phyloP scores from a whole-genome alignment of 1,140 invertebrate species.

The Euwallacea similis region DNA sequence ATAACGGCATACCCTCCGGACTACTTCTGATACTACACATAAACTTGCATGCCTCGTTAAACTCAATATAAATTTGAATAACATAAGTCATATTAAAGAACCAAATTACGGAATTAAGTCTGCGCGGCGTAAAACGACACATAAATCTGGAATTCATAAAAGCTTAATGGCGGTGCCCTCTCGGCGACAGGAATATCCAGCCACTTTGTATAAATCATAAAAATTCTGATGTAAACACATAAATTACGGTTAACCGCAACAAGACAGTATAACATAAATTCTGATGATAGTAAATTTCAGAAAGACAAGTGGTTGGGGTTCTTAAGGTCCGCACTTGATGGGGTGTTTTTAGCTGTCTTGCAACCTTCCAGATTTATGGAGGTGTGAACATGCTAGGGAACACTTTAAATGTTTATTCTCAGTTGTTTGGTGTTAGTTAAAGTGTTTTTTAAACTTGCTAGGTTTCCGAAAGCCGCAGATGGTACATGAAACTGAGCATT shows the following conservation, averaged over 20 bases:
- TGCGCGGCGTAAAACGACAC: conserved; percentile 13
- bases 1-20: too few relatives aligned
- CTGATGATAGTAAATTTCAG: conserved; percentile 30
- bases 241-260: conserved; percentile 30
- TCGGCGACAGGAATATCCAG: conserved; percentile 29
- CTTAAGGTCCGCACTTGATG: conserved; percentile 19
- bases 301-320: conserved; percentile 26
- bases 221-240: conserved; percentile 38
- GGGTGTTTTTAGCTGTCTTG: conserved; percentile 16
- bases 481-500: too few relatives aligned
- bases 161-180: conserved; percentile 23
- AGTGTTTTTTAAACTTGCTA: too few relatives aligned
- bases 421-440: too few relatives aligned
- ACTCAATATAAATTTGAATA: neutral
- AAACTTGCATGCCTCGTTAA: neutral
- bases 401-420: too few relatives aligned
- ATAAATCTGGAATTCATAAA: conserved; percentile 30
- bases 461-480: too few relatives aligned
- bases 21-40: neutral
- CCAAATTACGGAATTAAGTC: conserved; percentile 19
- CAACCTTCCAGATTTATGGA: too few relatives aligned
- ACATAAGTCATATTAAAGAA: neutral
- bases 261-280: conserved; percentile 35
- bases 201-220: conserved; percentile 38
- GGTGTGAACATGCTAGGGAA: too few relatives aligned